Percentiles rank a stretch among this genome's conserved stretches.
phyloP scores from a whole-genome alignment of 2,113 vertebrate genomes.

The Urocolius indicus region DNA sequence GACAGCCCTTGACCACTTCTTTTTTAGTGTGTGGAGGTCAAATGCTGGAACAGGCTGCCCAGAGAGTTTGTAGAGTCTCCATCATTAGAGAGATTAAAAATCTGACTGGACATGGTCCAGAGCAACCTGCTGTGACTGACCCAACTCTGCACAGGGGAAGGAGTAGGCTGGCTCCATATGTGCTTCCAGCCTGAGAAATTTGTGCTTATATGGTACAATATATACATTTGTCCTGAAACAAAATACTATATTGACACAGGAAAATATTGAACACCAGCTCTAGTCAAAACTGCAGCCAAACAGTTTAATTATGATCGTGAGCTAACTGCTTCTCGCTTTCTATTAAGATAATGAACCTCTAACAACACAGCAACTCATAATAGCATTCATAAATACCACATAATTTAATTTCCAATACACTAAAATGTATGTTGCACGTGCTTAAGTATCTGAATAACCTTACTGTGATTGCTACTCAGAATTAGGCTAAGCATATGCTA shows the following conservation, averaged over 20 bases:
- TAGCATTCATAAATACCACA: not conserved
- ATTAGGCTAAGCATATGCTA: not conserved
- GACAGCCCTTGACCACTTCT: not conserved
- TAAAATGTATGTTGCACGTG: not conserved
- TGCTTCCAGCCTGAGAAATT: not conserved
- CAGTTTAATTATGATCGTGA: not conserved
- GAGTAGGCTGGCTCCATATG: not conserved
- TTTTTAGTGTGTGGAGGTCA: not conserved
- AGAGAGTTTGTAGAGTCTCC: not conserved
- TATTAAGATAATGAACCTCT: not conserved
- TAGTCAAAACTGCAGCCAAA: not conserved
- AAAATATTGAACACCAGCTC: not conserved
- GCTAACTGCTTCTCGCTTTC: not conserved
- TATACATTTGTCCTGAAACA: not conserved
- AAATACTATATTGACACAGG: not conserved
- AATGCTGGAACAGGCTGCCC: not conserved
- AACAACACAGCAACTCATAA: not conserved
- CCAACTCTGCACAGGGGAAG: not conserved
- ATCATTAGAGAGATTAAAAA: not conserved
- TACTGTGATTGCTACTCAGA: not conserved
- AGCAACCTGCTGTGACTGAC: not conserved
- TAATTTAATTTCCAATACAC: not conserved
- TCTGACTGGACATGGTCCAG: not conserved
- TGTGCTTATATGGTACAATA: not conserved
- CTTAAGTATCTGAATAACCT: not conserved